phyloP scores from a whole-genome alignment of 2,797 vertebrate genomes.

The Notolabrus celidotus region DNA sequence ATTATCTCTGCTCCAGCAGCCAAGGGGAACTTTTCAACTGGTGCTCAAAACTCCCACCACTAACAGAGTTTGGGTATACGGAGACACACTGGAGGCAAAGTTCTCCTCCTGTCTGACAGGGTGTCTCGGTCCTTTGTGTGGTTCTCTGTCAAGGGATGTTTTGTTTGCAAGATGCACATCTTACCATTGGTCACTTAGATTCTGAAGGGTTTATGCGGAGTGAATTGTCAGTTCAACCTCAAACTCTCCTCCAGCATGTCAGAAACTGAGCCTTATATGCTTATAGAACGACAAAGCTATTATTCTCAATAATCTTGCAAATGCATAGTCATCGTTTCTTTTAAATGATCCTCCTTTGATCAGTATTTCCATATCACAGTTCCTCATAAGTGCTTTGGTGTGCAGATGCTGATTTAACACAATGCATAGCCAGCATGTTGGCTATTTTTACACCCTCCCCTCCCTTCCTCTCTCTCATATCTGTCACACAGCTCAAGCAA shows the following conservation, averaged over 20 bases:
- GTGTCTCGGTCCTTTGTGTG: conserved; percentile 52
- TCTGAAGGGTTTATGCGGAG: conserved; percentile 6
- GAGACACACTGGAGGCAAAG: conserved; percentile 60
- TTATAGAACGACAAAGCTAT: conserved; percentile 14
- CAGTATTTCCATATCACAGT: conserved; percentile 12
- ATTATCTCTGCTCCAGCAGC: conserved; percentile 81
- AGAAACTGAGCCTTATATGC: conserved; percentile 8
- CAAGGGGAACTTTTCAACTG: conserved; percentile 77
- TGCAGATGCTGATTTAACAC: conserved; percentile 60
- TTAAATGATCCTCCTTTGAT: conserved; percentile 30
- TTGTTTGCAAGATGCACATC: conserved; percentile 51
- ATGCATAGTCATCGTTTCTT: conserved; percentile 34
- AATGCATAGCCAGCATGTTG: conserved; percentile 49
- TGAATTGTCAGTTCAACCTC: conserved; percentile 13
- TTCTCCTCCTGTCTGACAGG: conserved; percentile 48
- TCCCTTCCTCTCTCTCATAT: conserved; percentile 64
- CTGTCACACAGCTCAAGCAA: conserved; percentile 52
- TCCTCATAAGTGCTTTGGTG: conserved; percentile 45
- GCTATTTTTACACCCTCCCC: conserved; percentile 68
- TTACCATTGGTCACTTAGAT: conserved; percentile 4
- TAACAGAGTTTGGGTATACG: conserved; percentile 60
- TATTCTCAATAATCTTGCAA: conserved; percentile 29
- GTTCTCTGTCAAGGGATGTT: conserved; percentile 53
- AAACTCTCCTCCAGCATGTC: conserved; percentile 10
- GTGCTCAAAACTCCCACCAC: conserved; percentile 64